A percentile compares a stretch with the other conserved stretches of the same genome.
Evolutionary conservation across 1,140 invertebrate species (phyloP).

Genomic region (Diorhabda carinulata): DNA sequence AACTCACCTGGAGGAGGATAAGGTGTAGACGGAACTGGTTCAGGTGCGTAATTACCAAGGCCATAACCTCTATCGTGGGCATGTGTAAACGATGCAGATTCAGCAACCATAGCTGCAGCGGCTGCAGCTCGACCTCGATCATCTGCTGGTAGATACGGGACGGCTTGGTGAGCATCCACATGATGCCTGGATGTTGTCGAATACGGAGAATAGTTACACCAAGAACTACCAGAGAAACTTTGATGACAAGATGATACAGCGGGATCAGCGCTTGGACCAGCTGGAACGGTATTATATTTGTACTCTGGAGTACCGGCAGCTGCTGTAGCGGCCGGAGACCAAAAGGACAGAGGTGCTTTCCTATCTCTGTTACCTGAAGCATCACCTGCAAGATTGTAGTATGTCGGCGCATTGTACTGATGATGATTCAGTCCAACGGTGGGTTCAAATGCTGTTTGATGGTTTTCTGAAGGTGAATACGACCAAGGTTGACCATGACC

Average conservation of each 20-base stretch:
- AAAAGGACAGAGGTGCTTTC: constrained; percentile 64
- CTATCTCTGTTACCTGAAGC: constrained; percentile 56
- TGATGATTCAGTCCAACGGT: constrained; percentile 62
- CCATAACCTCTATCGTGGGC: constrained; percentile 68
- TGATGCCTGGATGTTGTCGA: constrained; percentile 61
- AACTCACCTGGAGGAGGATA: constrained; percentile 70
- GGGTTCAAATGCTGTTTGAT: constrained; percentile 57
- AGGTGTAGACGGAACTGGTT: constrained; percentile 70
- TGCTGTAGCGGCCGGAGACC: constrained; percentile 55
- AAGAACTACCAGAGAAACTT: constrained; percentile 63
- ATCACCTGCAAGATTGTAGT: constrained; percentile 71
- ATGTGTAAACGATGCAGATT: constrained; percentile 54
- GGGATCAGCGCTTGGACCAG: constrained; percentile 53
- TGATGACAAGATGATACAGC: constrained; percentile 64
- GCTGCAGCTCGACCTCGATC: constrained; percentile 59
- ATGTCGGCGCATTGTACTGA: constrained; percentile 69
- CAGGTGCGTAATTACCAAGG: constrained; percentile 70
- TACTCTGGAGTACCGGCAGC: constrained; percentile 57
- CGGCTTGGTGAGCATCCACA: constrained; percentile 56
- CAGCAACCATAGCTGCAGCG: constrained; percentile 58
- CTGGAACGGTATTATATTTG: constrained; percentile 56
- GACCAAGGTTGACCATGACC: constrained; percentile 67
- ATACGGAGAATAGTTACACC: constrained; percentile 71
- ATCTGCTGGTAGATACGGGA: constrained; percentile 65
- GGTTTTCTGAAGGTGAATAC: constrained; percentile 64